Evolutionary conservation across 1,140 invertebrate genomes (phyloP), one percentile per base, ranked within the genome.

Genomic region (Diuraphis noxia): DNA sequence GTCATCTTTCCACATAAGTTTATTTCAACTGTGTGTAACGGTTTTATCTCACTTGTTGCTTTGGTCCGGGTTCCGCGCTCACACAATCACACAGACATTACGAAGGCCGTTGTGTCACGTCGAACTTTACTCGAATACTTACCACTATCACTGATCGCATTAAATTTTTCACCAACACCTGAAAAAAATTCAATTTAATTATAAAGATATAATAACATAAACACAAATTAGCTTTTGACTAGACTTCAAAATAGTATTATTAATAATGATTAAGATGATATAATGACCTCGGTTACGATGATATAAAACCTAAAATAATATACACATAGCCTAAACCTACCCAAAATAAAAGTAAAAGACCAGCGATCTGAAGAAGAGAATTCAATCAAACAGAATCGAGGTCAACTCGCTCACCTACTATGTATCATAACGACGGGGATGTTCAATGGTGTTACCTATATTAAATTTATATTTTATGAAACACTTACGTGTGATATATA

Each of bases 31-130:
- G 1, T 5, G 30, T 90, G 40, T 90, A 90, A 90, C 88, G 88
- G 72, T 90, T 90, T 90, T 90, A 46, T 90, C 63, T 49, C 88
- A 90, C 88, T 90, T 90, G 88, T 90, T 90, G 88, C 88, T 90
- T 49, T 23, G 52, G 38, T 56, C 56, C 87, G 30, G 87, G 36
- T n/a, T 30, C 36, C 86, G 7, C 86, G 13, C 52, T 25, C 46
- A 38, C 85, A 36, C 43, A 86, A 72, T 72, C 21, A 52, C 85
- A 86, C 46, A 10, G 34, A 86, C 30, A 82, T 38, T 30, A 41
- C 25, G 38, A 30, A 25, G 41, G 23, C 40, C 82, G 38, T 41
- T 46, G 13, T 43, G 4, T 46, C 84, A 21, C 4, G n/a, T 34
- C n/a, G 3, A 86, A 86, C 19, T 40, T 43, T 30, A n/a, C 17